These are phyloP conservation scores for Pluvianellus socialis DNA, from an alignment of 2,113 vertebrate species.

Conservation along the genomic window DNA sequence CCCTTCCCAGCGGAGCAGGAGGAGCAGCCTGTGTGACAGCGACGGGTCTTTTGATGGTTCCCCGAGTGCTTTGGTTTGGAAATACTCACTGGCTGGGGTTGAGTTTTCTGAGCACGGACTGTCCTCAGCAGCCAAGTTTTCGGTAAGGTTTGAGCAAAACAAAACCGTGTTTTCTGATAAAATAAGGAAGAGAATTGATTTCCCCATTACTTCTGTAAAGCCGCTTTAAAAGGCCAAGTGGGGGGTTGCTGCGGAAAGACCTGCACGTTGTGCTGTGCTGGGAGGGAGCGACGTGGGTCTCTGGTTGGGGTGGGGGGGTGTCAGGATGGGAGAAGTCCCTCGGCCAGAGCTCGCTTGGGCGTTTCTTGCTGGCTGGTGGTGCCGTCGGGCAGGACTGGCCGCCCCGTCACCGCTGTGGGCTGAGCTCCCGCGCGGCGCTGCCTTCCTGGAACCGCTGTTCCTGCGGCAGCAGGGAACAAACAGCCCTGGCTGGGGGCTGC, in stretches of 20 bases:
- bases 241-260: neutral
- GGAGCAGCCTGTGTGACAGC: accelerated
- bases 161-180: neutral
- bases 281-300: accelerated
- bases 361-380: neutral
- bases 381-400: neutral
- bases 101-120: neutral
- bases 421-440: neutral
- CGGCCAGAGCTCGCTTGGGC: accelerated
- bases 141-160: neutral
- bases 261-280: accelerated
- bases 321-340: neutral
- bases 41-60: neutral
- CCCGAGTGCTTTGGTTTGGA: neutral
- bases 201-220: neutral
- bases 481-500: neutral
- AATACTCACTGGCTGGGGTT: neutral
- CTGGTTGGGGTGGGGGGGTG: neutral
- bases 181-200: neutral
- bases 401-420: neutral
- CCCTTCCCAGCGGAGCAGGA: neutral
- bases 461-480: neutral
- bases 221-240: neutral
- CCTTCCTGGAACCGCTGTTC: neutral
- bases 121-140: neutral